Base-by-base conservation (phyloP, 2,797 vertebrate genomes). In the Antrozous pallidus region DNA sequence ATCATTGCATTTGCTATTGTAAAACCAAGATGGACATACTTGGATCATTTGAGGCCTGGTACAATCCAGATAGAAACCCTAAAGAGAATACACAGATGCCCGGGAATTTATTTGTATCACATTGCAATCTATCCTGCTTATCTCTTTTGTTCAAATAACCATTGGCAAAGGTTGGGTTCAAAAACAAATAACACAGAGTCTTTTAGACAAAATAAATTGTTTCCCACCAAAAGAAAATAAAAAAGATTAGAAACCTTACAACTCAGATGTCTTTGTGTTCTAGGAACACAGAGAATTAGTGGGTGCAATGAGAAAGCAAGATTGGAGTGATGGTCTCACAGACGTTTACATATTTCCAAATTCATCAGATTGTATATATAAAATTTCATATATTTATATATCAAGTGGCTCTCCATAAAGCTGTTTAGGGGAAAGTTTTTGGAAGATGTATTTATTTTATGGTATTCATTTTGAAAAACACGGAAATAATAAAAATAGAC, bases 401-500 rank as follows among this genome's bases (percentile, higher is more conserved):
- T 9, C 56, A 74, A 49, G 65, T 69, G 58, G 38, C 31, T n/a
- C 42, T 81, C 70, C 56, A 69, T 80, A 86, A 74, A 91, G 6
- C 58, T 75, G 33, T 69, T 79, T 58, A 81, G 16, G 38, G 40
- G 40, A 86, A 58, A 80, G 85, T 47, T 49, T 84, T 73, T 78
- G 47, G 13, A 38, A 81, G 14, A 45, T 61, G 26, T 1, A 69
- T 74, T 79, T 56, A 80, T 69, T 83, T 71, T 58, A 71, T 89
- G 12, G 10, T 40, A 65, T 28, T 73, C 28, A 73, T 83, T 70
- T 96, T 51, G n/a, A 6, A 17, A 94, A 94, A 75, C 89, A n/a
- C 80, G 16, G 18, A 94, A 91, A 87, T 74, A 94, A 79, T 17
- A 90, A 20, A 95, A 79, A 65, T 40, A 78, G 24, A 75, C 9